Conservation (phyloP, 2,113 vertebrate genomes). For the Orthonyx spaldingii region DNA sequence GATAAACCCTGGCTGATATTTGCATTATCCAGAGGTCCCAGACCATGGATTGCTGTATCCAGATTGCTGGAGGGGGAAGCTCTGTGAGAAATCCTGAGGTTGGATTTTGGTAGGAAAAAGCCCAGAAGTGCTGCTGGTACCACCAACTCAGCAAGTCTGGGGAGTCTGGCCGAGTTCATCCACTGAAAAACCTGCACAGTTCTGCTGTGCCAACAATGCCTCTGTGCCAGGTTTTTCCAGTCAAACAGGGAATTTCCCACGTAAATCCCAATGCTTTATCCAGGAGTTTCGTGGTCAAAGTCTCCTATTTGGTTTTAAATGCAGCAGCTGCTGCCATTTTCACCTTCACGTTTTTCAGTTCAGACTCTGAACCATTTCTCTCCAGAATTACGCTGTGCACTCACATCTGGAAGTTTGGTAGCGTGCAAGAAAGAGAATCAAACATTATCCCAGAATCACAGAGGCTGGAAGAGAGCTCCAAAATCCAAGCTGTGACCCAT, state of each 20-base stretch:
- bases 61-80: background rate
- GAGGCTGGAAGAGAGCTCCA: background rate
- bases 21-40: background rate
- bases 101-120: background rate
- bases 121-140: background rate
- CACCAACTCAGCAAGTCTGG: background rate
- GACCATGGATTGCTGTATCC: background rate
- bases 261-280: background rate
- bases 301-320: background rate
- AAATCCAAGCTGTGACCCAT: background rate
- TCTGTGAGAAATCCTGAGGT: background rate
- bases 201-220: background rate
- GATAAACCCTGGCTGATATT: background rate
- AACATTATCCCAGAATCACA: background rate
- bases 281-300: accelerated
- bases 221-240: background rate
- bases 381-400: background rate
- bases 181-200: background rate
- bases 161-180: background rate
- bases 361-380: background rate
- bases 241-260: background rate
- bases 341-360: background rate
- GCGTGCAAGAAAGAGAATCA: background rate
- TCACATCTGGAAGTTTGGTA: background rate
- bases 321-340: background rate